Evolutionary conservation across 2,113 vertebrate species (phyloP).

Genomic region (Otis tarda): DNA sequence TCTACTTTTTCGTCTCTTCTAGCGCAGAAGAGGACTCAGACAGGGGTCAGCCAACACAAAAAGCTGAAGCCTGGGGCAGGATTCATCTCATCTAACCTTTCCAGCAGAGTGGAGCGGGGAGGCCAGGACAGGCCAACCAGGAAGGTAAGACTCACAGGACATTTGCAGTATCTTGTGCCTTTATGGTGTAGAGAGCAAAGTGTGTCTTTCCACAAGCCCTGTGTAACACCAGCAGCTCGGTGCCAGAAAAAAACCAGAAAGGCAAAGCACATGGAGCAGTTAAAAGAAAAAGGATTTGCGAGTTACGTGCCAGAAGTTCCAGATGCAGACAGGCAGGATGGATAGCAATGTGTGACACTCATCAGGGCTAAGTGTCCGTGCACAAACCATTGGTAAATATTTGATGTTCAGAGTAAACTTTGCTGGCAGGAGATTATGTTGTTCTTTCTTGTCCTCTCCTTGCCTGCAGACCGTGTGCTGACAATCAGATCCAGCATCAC

Average conservation of each 20-base stretch:
- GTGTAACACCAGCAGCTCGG: background rate
- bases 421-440: background rate
- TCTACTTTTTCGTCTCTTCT: background rate
- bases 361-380: fast-evolving
- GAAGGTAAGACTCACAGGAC: background rate
- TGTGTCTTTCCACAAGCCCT: background rate
- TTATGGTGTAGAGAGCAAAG: background rate
- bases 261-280: background rate
- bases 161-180: background rate
- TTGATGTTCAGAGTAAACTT: background rate
- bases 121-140: background rate
- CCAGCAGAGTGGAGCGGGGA: background rate
- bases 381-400: background rate
- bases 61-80: background rate
- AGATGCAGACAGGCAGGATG: background rate
- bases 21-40: background rate
- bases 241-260: background rate
- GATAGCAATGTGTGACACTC: background rate
- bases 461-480: background rate
- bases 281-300: background rate
- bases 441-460: background rate
- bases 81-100: background rate
- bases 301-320: background rate
- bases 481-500: background rate
- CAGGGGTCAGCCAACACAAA: background rate